Percentiles rank a stretch among this genome's conserved stretches.
These are phyloP conservation scores for Stictocephala bisonia DNA, from an alignment of 2,888 invertebrate species.

Conservation along the genomic window DNA sequence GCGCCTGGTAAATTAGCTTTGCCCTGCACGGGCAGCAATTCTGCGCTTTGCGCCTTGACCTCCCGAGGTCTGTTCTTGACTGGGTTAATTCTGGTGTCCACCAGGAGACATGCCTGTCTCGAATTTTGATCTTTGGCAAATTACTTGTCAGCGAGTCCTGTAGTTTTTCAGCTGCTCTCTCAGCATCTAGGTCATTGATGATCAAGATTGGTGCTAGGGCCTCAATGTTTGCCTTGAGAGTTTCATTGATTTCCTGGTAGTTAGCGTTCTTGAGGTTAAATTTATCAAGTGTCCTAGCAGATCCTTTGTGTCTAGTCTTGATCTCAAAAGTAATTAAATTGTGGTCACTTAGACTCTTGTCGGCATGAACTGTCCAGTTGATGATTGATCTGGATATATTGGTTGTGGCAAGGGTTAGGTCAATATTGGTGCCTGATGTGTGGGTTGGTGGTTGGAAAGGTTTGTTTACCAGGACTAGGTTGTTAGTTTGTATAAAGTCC, in stretches of 20 bases:
- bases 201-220: too few species aligned
- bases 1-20: background rate
- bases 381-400: background rate
- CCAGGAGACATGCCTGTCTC: background rate
- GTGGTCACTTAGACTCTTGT: conserved; percentile 1
- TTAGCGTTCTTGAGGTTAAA: background rate
- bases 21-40: background rate
- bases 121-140: background rate
- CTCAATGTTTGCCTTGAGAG: too few species aligned
- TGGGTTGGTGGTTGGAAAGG: background rate
- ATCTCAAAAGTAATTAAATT: conserved; percentile 6
- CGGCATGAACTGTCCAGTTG: conserved; percentile 20
- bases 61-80: background rate
- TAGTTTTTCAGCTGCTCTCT: background rate
- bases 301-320: background rate
- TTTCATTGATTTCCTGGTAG: background rate
- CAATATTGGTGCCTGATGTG: conserved; percentile 15
- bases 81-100: background rate
- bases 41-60: background rate
- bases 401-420: conserved; percentile 7
- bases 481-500: background rate
- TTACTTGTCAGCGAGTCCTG: background rate
- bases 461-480: background rate
- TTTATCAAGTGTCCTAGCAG: background rate
- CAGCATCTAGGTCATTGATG: background rate